phyloP scores from a whole-genome alignment of 1,140 invertebrate species.

The Platorchestia sp. region DNA sequence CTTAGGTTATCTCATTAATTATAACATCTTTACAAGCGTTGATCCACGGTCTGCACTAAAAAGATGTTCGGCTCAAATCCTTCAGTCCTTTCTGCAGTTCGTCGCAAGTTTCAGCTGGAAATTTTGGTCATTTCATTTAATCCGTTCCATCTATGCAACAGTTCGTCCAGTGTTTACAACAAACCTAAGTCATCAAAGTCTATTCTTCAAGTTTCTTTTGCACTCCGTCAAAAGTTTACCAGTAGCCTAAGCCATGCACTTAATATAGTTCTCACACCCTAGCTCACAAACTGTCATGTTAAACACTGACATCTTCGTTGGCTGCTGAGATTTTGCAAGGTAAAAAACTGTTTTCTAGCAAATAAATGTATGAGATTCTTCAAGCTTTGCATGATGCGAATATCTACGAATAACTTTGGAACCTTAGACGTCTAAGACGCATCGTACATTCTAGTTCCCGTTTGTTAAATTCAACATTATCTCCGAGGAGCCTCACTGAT shows the following conservation, averaged over 20 bases:
- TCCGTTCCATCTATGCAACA: too few relatives aligned
- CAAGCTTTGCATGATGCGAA: background rate
- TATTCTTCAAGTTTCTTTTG: too few relatives aligned
- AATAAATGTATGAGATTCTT: background rate
- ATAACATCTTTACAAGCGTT: too few relatives aligned
- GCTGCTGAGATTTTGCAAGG: background rate
- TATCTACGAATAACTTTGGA: background rate
- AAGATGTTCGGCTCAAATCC: too few relatives aligned
- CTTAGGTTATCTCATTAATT: too few relatives aligned
- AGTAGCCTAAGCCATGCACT: background rate
- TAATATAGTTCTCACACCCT: background rate
- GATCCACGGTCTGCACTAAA: too few relatives aligned
- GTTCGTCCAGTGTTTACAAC: too few relatives aligned
- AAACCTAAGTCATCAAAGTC: too few relatives aligned
- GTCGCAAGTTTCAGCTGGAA: background rate
- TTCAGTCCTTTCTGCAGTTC: too few relatives aligned
- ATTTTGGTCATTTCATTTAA: too few relatives aligned
- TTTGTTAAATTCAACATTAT: background rate
- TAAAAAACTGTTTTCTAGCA: background rate
- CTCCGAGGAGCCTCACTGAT: background rate
- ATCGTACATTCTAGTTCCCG: background rate
- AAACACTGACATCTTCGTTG: background rate
- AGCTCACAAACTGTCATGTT: background rate
- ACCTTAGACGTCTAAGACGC: background rate
- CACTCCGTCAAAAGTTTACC: too few relatives aligned